Evolutionary conservation across 2,113 vertebrate species (phyloP).

Genomic region (Mormyrus iriodes): DNA sequence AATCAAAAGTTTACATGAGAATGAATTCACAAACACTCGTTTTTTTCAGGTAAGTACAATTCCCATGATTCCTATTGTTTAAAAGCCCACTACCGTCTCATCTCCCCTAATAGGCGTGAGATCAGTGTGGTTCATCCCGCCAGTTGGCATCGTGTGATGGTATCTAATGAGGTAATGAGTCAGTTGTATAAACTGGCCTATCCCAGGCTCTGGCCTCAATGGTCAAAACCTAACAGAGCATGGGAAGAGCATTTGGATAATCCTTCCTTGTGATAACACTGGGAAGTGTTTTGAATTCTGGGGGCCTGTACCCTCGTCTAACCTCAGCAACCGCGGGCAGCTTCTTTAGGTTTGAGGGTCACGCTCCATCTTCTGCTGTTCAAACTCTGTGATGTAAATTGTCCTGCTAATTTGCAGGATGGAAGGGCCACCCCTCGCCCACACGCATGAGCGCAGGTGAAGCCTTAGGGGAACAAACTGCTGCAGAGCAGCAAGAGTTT

Average conservation of each 20-base stretch:
- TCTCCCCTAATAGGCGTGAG: neutral
- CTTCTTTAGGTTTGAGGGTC: conserved; percentile 35
- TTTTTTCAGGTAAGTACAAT: neutral
- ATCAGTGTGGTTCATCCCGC: neutral
- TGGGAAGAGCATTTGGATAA: conserved; percentile 58
- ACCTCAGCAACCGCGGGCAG: conserved; percentile 24
- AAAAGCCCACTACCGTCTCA: neutral
- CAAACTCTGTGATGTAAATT: conserved; percentile 62
- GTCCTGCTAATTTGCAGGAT: conserved; percentile 62
- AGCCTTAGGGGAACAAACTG: neutral
- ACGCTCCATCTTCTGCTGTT: conserved; percentile 47
- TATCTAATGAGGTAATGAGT: conserved; percentile 19
- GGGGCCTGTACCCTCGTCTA: conserved; percentile 43
- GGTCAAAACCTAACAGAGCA: conserved; percentile 46
- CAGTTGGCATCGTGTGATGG: neutral
- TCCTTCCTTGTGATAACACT: conserved; percentile 52
- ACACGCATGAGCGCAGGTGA: conserved; percentile 54
- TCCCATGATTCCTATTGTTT: neutral
- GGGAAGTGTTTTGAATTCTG: conserved; percentile 57
- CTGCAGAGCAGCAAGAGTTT: conserved; percentile 39
- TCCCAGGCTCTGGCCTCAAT: conserved; percentile 33
- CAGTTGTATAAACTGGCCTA: conserved; percentile 30
- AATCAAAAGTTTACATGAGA: neutral
- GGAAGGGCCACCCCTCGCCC: conserved; percentile 40
- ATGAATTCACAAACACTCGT: neutral